Conservation (phyloP, 2,888 invertebrate species). For the Argyresthia goedartella region DNA sequence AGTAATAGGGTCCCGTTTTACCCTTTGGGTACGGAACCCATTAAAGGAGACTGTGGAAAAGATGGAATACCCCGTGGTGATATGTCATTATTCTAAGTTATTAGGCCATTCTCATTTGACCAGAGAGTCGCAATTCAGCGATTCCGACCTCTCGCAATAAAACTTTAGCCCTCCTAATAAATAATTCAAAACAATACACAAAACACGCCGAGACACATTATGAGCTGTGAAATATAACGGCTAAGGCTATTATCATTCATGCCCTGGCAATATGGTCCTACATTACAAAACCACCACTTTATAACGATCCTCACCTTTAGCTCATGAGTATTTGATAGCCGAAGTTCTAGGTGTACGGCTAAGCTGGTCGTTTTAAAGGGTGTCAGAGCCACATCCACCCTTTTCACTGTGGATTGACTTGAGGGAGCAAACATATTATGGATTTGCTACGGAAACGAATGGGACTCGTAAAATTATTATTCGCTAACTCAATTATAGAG, state of each 20-base stretch:
- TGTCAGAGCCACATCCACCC: slow-evolving; percentile 8
- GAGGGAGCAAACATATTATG: slow-evolving; percentile 2
- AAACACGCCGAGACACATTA: slow-evolving; percentile 3
- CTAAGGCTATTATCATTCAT: slow-evolving; percentile 11
- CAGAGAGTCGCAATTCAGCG: no score
- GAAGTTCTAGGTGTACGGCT: neutral
- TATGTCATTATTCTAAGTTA: no score
- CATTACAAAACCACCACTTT: slow-evolving; percentile 6
- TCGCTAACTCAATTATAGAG: no score
- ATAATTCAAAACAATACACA: slow-evolving; percentile 2
- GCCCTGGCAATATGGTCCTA: slow-evolving; percentile 7
- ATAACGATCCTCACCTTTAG: neutral
- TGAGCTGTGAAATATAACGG: slow-evolving; percentile 12
- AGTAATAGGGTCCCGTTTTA: no score
- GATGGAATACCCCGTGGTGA: no score
- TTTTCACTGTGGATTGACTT: slow-evolving; percentile 13
- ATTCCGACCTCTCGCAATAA: no score
- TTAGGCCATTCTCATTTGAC: no score
- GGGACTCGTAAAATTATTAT: no score
- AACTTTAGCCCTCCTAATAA: neutral
- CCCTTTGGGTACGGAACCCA: no score
- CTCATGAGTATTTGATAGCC: neutral
- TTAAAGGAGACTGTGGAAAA: no score
- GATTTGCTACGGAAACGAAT: no score
- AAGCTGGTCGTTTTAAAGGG: neutral